A percentile compares a stretch with the other conserved stretches of the same genome.
Evolutionary conservation across 2,888 invertebrate species (phyloP).

Genomic region (Pyralis farinalis): DNA sequence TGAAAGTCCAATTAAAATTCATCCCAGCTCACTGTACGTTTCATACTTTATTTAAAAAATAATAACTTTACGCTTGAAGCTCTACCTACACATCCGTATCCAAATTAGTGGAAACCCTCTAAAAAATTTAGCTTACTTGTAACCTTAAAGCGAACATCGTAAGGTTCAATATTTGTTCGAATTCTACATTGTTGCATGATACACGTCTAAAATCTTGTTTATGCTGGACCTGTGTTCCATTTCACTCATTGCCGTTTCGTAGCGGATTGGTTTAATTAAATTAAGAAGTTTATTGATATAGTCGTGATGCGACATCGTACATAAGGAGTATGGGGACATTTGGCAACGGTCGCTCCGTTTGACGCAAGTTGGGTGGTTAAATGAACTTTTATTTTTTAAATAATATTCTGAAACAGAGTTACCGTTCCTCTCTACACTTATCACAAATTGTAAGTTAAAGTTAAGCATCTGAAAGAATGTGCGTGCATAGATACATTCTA

Average conservation of each 20-base stretch:
- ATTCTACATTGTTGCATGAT: constrained; percentile 7
- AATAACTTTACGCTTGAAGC: not conserved
- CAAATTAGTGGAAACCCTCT: not conserved
- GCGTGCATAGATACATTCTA: no score
- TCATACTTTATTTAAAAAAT: not conserved
- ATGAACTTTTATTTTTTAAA: constrained; percentile 1
- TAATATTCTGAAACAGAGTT: no score
- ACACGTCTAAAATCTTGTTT: constrained; percentile 8
- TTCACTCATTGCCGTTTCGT: constrained; percentile 7
- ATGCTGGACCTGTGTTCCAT: constrained; percentile 11
- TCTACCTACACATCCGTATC: not conserved
- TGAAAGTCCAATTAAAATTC: not conserved
- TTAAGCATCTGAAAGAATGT: no score
- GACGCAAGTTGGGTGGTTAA: constrained; percentile 3
- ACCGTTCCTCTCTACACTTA: no score
- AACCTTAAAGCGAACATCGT: not conserved
- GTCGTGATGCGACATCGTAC: constrained; percentile 6
- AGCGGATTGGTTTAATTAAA: constrained; percentile 21
- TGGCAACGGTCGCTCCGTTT: constrained; percentile 5
- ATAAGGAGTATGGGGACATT: not conserved
- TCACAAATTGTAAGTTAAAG: no score
- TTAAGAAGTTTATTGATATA: constrained; percentile 20
- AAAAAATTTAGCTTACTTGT: not conserved
- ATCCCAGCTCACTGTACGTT: not conserved
- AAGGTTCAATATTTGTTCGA: constrained; percentile 1